Evolutionary conservation across 2,888 invertebrate genomes (phyloP).

Genomic region (Diabrotica balteata): DNA sequence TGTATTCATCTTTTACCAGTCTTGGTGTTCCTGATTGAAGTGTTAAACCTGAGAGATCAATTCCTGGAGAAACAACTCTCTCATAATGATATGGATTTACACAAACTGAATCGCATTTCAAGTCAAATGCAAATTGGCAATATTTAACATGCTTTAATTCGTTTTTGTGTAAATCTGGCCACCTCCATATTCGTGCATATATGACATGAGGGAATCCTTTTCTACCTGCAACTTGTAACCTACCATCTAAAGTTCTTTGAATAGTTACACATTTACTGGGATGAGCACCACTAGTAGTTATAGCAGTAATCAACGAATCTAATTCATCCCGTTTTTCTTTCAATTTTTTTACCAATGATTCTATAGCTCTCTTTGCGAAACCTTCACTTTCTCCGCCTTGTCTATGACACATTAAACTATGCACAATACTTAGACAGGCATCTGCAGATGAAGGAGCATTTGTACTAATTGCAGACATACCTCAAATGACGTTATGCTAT

Average conservation of each 20-base stretch:
- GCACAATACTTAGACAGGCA: slow-evolving; percentile 98
- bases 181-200: slow-evolving; percentile 98
- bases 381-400: slow-evolving; percentile 98
- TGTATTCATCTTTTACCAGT: slow-evolving; percentile 91
- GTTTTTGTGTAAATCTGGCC: slow-evolving; percentile 99
- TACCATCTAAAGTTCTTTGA: slow-evolving; percentile 95
- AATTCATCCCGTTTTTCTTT: slow-evolving; percentile 99
- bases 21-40: slow-evolving; percentile 81
- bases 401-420: slow-evolving; percentile 98
- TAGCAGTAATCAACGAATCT: slow-evolving; percentile 96
- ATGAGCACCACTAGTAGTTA: slow-evolving; percentile 98
- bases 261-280: slow-evolving; percentile 99
- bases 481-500: slow-evolving; percentile 3
- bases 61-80: slow-evolving; percentile 97
- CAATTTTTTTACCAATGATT: slow-evolving; percentile 97
- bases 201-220: slow-evolving; percentile 99
- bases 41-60: slow-evolving; percentile 93
- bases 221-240: slow-evolving; percentile 96
- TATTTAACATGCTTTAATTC: slow-evolving; percentile 97
- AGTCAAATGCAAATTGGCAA: slow-evolving; percentile 98
- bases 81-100: slow-evolving; percentile 99
- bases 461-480: slow-evolving; percentile 72
- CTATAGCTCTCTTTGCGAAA: slow-evolving; percentile 97
- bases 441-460: slow-evolving; percentile 95
- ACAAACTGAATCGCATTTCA: slow-evolving; percentile 98